Conservation (phyloP, 1,140 invertebrate species). For the Colletes latitarsis region DNA sequence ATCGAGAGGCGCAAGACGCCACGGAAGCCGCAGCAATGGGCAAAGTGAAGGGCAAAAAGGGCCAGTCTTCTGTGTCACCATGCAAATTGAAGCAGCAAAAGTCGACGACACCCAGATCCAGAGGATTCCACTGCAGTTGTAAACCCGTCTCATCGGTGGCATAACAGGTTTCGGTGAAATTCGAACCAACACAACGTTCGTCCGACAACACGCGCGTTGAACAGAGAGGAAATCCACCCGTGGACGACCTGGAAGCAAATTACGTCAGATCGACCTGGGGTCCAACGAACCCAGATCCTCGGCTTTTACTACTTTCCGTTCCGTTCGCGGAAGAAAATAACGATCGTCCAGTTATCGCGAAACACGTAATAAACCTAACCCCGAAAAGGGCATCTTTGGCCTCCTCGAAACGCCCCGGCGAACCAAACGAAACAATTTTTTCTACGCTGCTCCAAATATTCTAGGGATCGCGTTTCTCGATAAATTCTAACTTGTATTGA, state of each 20-base stretch:
- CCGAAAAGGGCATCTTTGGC: background rate
- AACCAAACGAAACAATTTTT: background rate
- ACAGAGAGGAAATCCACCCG: slow-evolving; percentile 65
- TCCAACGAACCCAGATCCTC: slow-evolving; percentile 63
- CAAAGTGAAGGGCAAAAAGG: background rate
- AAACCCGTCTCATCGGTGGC: slow-evolving; percentile 64
- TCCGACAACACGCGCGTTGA: slow-evolving; percentile 30
- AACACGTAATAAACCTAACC: background rate
- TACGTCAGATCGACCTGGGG: slow-evolving; percentile 66
- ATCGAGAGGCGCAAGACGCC: background rate
- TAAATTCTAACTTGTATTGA: no score
- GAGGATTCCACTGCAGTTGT: slow-evolving; percentile 57
- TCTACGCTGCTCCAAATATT: no score
- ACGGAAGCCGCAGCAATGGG: background rate
- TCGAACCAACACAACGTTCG: slow-evolving; percentile 55
- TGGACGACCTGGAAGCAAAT: slow-evolving; percentile 67
- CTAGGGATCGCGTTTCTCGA: no score
- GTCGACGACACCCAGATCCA: slow-evolving; percentile 57
- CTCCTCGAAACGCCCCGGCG: background rate
- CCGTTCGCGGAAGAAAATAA: slow-evolving; percentile 26
- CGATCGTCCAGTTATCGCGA: slow-evolving; percentile 8
- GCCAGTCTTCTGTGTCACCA: slow-evolving; percentile 49
- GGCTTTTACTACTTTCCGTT: slow-evolving; percentile 61
- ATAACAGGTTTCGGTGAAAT: slow-evolving; percentile 68
- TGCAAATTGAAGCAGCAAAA: slow-evolving; percentile 55